Conservation (phyloP, 1,140 invertebrate genomes). For the Aphis craccivora region DNA sequence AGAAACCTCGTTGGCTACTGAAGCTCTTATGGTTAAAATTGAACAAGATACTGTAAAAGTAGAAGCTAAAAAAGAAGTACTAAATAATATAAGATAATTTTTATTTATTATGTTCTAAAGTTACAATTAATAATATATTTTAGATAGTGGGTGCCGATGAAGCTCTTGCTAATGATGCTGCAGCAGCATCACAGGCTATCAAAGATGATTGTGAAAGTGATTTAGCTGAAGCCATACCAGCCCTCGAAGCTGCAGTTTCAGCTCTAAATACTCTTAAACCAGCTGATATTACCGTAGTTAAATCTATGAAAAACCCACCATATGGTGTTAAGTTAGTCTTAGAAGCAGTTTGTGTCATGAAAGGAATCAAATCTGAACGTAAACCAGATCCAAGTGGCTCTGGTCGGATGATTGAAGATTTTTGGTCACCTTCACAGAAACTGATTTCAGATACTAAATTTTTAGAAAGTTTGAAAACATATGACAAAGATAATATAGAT, state of each 20-base stretch:
- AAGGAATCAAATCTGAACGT: conserved; percentile 86
- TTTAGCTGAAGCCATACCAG: conserved; percentile 94
- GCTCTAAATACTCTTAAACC: conserved; percentile 94
- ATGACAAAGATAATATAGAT: conserved; percentile 92
- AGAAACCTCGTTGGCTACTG: conserved; percentile 90
- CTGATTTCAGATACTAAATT: conserved; percentile 93
- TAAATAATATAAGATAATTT: conserved; percentile 54
- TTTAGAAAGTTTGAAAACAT: conserved; percentile 83
- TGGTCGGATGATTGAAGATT: conserved; percentile 89
- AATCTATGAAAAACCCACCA: conserved; percentile 97
- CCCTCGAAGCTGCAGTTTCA: conserved; percentile 84
- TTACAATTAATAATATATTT: conserved; percentile 6
- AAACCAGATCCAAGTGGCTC: conserved; percentile 80
- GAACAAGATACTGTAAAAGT: conserved; percentile 97
- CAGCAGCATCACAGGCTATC: conserved; percentile 94
- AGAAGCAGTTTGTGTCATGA: conserved; percentile 93
- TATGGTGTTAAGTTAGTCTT: conserved; percentile 89
- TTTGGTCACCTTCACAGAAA: conserved; percentile 90
- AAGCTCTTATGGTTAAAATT: conserved; percentile 95
- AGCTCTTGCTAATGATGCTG: conserved; percentile 95
- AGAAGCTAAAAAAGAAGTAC: conserved; percentile 92
- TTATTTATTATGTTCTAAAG: not conserved
- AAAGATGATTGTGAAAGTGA: conserved; percentile 98
- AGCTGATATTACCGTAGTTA: conserved; percentile 91
- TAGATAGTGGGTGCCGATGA: conserved; percentile 93